Conservation (phyloP, 2,113 vertebrate genomes). For the Progne subis region DNA sequence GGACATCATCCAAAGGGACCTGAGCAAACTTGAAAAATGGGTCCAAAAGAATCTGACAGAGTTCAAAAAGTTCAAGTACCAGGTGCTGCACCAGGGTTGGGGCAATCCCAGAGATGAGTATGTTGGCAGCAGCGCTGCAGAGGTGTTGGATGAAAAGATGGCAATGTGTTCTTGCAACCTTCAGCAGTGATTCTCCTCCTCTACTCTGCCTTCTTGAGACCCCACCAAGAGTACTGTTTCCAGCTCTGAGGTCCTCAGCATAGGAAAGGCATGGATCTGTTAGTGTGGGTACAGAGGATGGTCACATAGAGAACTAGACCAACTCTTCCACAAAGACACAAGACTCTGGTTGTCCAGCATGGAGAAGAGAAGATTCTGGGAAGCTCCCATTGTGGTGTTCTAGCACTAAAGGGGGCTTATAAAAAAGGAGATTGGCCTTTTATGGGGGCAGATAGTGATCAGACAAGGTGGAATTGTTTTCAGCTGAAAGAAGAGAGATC, state of each 20-base stretch:
- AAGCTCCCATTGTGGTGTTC: not conserved
- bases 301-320: not conserved
- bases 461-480: not conserved
- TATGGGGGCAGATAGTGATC: accelerated
- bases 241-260: not conserved
- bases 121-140: not conserved
- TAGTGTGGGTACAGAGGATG: not conserved
- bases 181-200: not conserved
- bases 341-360: not conserved
- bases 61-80: not conserved
- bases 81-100: not conserved
- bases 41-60: not conserved
- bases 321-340: not conserved
- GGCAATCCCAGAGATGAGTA: not conserved
- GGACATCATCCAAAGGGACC: not conserved
- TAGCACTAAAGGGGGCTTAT: not conserved
- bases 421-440: not conserved
- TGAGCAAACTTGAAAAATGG: not conserved
- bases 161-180: not conserved
- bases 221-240: not conserved
- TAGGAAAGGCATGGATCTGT: not conserved
- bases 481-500: not conserved
- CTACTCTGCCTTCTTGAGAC: not conserved
- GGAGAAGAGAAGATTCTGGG: not conserved
- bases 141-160: not conserved